Evolutionary conservation across 2,888 invertebrate species (phyloP), one percentile per base, ranked within the genome.

Genomic region (Eupithecia pulchellata): DNA sequence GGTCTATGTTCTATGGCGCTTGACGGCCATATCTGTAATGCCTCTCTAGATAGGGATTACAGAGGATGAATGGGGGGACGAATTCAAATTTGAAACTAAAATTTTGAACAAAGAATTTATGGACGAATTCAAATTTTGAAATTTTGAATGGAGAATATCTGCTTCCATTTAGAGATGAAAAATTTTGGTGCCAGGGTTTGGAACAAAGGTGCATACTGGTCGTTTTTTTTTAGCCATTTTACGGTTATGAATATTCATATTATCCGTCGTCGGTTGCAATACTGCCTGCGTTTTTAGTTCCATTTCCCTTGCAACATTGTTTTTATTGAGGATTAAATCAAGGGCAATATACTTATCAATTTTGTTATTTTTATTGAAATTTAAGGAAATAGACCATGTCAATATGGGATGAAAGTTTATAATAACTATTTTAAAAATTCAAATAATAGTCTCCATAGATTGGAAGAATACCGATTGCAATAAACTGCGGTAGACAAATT

Each of bases 381-480:
- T n/a, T n/a, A n/a, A n/a, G n/a, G n/a, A n/a, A n/a, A n/a, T n/a
- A n/a, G n/a, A n/a, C n/a, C n/a, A 9, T 52, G 11, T 25, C 25
- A 25, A 47, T 20, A 47, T 20, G 17, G 4, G 29, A 14, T 29
- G 57, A 29, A n/a, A 14, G 36, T 30, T 68, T 64, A 52, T 55
- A 39, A 69, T 58, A 34, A 27, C 32, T 8, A 9, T 36, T 36
- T 66, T 29, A 63, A 64, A 66, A 58, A 64, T 66, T 64, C 64
- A 67, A 11, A 6, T 11, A 61, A 64, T 20, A 52, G 27, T 27
- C 14, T 39, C 27, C 27, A 71, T 68, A 55, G 32, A 47, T 47
- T 20, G 42, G 42, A 47, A 47, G 42, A 55, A 68, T 65, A 55
- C 20, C 64, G 42, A 64, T 71, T 71, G 68, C 55, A 64, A 42